Base-by-base conservation (phyloP, 2,888 invertebrate genomes). In the Ellobium chinense region DNA sequence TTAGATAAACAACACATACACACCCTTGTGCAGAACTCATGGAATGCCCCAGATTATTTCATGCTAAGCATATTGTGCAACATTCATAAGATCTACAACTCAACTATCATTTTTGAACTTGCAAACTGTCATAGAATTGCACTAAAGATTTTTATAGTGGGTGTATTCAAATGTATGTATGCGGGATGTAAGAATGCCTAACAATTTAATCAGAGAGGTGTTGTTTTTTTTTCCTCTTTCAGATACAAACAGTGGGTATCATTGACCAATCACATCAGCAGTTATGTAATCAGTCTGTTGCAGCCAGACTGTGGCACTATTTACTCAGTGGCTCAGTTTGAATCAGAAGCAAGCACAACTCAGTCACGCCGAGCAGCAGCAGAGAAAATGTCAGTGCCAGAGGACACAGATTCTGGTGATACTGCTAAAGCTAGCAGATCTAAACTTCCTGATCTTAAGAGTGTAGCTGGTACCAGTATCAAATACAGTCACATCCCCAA, bases 211-310 rank as follows among this genome's bases (percentile, higher is more conserved):
- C n/a, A n/a, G n/a, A n/a, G n/a, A n/a, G n/a, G n/a, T n/a, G n/a
- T n/a, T n/a, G n/a, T n/a, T n/a, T n/a, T n/a, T 27, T 37, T 70
- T 37, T 75, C 62, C 27, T 37, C 72, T 86, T 85, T n/a, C 84
- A 95, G 95, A 86, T 96, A 96, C 94, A 95, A 96, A 81, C 96
- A 96, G 88, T 99, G 99, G 99, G 95, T 96, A 84, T 94, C 95
- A 46, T 94, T 97, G 69, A 95, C 96, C 27, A 95, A 95, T 84
- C 94, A 95, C 91, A 94, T 97, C 54, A 94, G 95, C 88, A 95
- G 95, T 94, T 93, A 93, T 54, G 90, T 96, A 75, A 93, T 95
- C 24, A 91, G 93, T 77, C 94, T 94, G 88, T 93, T 97, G 74
- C 94, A 95, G 46, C 98, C 98, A 9, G 93, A 95, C 82, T 95